Evolutionary conservation across 1,140 invertebrate species (phyloP).

Genomic region (Leptopilina clavipes): DNA sequence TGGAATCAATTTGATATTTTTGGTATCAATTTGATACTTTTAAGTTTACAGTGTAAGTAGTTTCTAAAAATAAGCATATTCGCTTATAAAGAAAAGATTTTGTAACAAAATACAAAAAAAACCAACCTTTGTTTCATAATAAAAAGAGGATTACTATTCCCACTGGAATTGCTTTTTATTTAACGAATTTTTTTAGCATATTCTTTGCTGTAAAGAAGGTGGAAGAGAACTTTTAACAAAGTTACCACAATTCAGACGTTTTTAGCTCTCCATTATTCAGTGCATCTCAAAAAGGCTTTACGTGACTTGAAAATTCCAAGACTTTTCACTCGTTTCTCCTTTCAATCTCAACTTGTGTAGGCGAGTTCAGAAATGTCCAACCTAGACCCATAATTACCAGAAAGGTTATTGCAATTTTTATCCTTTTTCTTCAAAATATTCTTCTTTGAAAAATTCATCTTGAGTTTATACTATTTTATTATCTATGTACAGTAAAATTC

Average conservation of each 20-base stretch:
- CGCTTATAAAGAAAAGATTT: too few species aligned
- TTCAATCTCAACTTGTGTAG: conserved; percentile 18
- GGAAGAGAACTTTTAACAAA: neutral
- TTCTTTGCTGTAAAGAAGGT: neutral
- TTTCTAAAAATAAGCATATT: too few species aligned
- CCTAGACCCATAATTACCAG: conserved; percentile 22
- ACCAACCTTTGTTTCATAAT: too few species aligned
- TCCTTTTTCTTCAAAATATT: neutral
- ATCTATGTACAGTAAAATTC: too few species aligned
- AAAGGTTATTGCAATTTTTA: neutral
- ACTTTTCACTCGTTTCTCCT: conserved; percentile 9
- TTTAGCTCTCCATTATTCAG: conserved; percentile 20
- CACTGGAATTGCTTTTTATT: too few species aligned
- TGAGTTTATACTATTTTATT: too few species aligned
- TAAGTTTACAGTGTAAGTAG: too few species aligned
- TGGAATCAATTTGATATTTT: too few species aligned
- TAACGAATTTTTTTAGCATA: neutral
- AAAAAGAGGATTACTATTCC: too few species aligned
- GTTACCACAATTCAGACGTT: neutral
- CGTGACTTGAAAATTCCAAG: conserved; percentile 12
- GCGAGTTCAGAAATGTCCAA: conserved; percentile 11
- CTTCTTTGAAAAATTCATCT: too few species aligned
- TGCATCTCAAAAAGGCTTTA: conserved; percentile 5
- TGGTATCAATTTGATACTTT: too few species aligned
- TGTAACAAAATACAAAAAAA: too few species aligned